Base-by-base conservation (phyloP, 1,140 invertebrate species). In the Zaprionus africanus region DNA sequence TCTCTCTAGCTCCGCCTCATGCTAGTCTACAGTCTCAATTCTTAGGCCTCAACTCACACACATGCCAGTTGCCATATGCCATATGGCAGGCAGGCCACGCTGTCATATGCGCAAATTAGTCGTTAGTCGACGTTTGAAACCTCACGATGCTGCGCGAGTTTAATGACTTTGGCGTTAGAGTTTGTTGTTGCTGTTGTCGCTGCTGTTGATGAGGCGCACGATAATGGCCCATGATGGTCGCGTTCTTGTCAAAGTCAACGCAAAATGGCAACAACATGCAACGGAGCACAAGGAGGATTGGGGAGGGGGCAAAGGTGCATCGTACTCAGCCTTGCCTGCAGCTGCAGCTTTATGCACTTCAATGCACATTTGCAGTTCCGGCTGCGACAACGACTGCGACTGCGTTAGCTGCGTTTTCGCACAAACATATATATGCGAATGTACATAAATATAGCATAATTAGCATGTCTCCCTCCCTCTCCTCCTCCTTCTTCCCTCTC, bases 51-150 rank as follows among this genome's bases (percentile, higher is more conserved):
- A 78, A 58, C 60, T 62, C 49, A 59, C 43, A 59, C 43, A 31
- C 31, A 31, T 11, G 9, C 41, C 41, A 17, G 1, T 46, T 70
- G 59, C 24, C 61, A 65, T 41, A 66, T 57, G 68, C 26, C 28
- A 34, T 56, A 59, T 51, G 68, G 78, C 68, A 77, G 61, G 74
- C 84, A 83, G 80, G 84, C 73, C 71, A 75, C 84, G 76, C 84
- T 88, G 84, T 88, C 84, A 87, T 87, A 87, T 87, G 81, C 84
- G 84, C 81, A 87, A 87, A 87, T 87, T 87, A 87, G 84, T 87
- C 83, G 84, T 88, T 87, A 88, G 84, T 82, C 81, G 64, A 70
- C 74, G 64, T n/a, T 81, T 81, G 72, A 59, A 60, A 71, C 60
- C 64, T 85, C 60, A 64, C 41, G 72, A 77, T 76, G 78, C 78